Evolutionary conservation across 2,797 vertebrate genomes (phyloP), one percentile per base, ranked within the genome.

Genomic region (Todus mexicanus): DNA sequence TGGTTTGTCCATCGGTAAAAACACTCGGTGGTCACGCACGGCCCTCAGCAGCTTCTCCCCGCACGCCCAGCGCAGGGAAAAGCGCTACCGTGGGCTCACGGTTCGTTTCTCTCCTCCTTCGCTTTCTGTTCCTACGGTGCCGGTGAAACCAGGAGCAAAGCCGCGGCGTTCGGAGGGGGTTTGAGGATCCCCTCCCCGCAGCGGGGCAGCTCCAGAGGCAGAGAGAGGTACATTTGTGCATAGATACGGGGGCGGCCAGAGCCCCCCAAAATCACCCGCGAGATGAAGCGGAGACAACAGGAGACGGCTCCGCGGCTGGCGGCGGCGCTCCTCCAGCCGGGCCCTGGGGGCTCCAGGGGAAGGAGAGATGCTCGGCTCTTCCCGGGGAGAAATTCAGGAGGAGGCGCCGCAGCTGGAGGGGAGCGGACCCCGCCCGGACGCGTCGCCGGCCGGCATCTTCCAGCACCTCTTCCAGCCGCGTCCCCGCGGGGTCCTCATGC

Each of bases 31-130:
- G 37, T 20, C 69, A 57, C 6, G 42, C 73, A 14, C 33, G 91
- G 87, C 77, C 80, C 84, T 82, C 56, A 29, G n/a, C 74, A 84
- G 85, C 61, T 84, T 56, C 54, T 65, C 75, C 78, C 68, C 20
- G 63, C 9, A 9, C 2, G 1, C 0, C 0, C 10, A 25, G 1
- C 14, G 72, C 53, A 12, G 61, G 72, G 43, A 75, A 74, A 86
- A 65, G 7, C 1, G 2, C 80, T 50, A 42, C 1, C 0, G 1
- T 7, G 29, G 11, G 12, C 7, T 31, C 15, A 51, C 51, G 10
- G 13, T 71, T 23, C 9, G 7, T 1, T 59, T 15, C 40, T 57
- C 29, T 60, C 31, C 16, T 10, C 9, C 7, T 4, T 25, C 19
- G 27, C 35, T 63, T 38, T 29, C 35, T 11, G 6, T 27, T 18